phyloP scores from a whole-genome alignment of 2,888 invertebrate genomes.

The Tenodera sinensis region DNA sequence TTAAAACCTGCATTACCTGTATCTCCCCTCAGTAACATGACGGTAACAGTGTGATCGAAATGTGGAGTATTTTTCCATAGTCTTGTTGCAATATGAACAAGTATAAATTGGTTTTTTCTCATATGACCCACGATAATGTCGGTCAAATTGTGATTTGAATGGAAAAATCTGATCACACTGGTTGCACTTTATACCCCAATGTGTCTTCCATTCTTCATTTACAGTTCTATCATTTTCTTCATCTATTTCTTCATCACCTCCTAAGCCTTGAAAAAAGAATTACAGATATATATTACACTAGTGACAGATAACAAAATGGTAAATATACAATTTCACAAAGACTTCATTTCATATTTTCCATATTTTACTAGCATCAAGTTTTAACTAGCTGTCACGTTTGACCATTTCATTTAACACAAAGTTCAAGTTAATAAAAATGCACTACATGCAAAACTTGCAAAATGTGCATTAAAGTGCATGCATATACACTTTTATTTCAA shows the following conservation, averaged over 20 bases:
- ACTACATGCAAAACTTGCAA: too few relatives aligned
- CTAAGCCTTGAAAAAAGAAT: not conserved
- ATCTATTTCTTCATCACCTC: constrained; percentile 41
- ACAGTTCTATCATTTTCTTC: constrained; percentile 49
- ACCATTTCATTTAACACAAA: too few relatives aligned
- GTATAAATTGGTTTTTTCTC: constrained; percentile 51
- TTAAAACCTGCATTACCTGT: constrained; percentile 43
- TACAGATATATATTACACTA: too few relatives aligned
- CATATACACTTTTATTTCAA: too few relatives aligned
- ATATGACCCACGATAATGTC: constrained; percentile 48
- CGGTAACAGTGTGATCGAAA: constrained; percentile 56
- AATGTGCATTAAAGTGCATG: too few relatives aligned
- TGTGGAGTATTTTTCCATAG: constrained; percentile 51
- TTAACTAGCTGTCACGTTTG: too few relatives aligned
- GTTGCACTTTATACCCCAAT: constrained; percentile 55
- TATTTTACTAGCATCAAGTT: too few relatives aligned
- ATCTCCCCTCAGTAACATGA: constrained; percentile 54
- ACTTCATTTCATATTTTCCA: too few relatives aligned
- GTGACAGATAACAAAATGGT: too few relatives aligned
- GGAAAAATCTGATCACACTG: constrained; percentile 52
- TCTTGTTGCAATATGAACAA: constrained; percentile 56
- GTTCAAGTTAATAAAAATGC: too few relatives aligned
- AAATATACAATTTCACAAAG: too few relatives aligned
- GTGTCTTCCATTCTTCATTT: constrained; percentile 45
- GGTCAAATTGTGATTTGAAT: constrained; percentile 51